These are phyloP conservation scores for Amphimallon solstitiale DNA, from an alignment of 2,888 invertebrate species.

Conservation along the genomic window DNA sequence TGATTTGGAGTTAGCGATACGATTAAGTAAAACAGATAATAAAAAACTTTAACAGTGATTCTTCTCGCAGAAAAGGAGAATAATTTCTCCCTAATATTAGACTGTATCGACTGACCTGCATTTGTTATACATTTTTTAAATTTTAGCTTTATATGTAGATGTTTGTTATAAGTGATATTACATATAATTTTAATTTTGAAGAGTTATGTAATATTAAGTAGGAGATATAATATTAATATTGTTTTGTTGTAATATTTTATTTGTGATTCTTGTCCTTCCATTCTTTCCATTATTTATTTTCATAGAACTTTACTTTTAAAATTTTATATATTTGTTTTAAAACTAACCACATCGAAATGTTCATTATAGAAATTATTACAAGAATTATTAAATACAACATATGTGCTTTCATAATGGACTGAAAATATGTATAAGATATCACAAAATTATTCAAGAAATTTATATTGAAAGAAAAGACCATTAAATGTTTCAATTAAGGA, in stretches of 20 bases:
- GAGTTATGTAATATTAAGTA: not conserved
- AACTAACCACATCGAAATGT: no score
- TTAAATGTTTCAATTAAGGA: no score
- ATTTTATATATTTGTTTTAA: no score
- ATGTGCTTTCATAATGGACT: no score
- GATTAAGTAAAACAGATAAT: conserved; percentile 70
- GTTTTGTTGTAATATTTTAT: not conserved
- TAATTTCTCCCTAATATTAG: conserved; percentile 9
- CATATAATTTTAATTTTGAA: conserved; percentile 17
- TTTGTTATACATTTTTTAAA: conserved; percentile 26
- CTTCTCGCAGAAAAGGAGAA: conserved; percentile 8
- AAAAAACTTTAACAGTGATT: conserved; percentile 28
- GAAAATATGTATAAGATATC: no score
- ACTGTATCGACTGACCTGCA: conserved; percentile 31
- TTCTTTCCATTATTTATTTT: not conserved
- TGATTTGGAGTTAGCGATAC: conserved; percentile 78
- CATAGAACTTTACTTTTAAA: not conserved
- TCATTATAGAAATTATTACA: no score
- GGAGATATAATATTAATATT: no score
- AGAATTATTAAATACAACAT: no score
- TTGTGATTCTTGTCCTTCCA: not conserved
- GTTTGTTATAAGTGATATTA: conserved; percentile 23
- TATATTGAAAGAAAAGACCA: no score
- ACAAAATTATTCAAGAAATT: no score
- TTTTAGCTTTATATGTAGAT: conserved; percentile 23